Evolutionary conservation across 2,113 vertebrate species (phyloP), one percentile per base, ranked within the genome.

Genomic region (Glaucomys volans): DNA sequence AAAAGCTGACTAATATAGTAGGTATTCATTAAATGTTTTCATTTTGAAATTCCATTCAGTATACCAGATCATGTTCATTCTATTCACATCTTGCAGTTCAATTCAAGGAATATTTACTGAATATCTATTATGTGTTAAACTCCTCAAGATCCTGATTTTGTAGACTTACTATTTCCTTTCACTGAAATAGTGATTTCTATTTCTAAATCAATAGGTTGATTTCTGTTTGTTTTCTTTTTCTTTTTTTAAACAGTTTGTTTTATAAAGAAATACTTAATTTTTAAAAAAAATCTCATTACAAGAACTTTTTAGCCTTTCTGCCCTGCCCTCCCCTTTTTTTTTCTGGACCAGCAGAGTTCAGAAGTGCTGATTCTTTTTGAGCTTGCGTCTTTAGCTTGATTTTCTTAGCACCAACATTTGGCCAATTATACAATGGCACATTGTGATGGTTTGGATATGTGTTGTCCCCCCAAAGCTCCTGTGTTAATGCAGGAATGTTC

Each of bases 141-240:
- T 62, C 2, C 16, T 26, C 24, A 57, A 66, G 10, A 80, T 87
- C 47, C 13, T 42, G n/a, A 83, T 87, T 80, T 87, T 66, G 52
- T 44, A 54, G 12, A 90, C 24, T 75, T 79, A 83, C 20, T 84
- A 59, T 92, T 93, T 87, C 16, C 54, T 90, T 95, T 87, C 26
- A 50, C 7, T 4, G 37, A 47, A 47, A 47, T 47, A 47, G 44
- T n/a, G n/a, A n/a, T n/a, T n/a, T n/a, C n/a, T n/a, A n/a, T n/a
- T n/a, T n/a, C n/a, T n/a, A n/a, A n/a, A n/a, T n/a, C n/a, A n/a
- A 47, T 47, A 47, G 14, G 35, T 76, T 92, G 50, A 59, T 59
- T 79, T 90, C 89, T 28, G 0, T 75, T 92, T 84, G 1, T 18
- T 54, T 84, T 83, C 26, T 94, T 71, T 74, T 74, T 59, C 17